Percentiles rank a stretch among this genome's conserved stretches.
These are phyloP conservation scores for Mamestra configurata DNA, from an alignment of 1,140 invertebrate genomes.

Conservation along the genomic window DNA sequence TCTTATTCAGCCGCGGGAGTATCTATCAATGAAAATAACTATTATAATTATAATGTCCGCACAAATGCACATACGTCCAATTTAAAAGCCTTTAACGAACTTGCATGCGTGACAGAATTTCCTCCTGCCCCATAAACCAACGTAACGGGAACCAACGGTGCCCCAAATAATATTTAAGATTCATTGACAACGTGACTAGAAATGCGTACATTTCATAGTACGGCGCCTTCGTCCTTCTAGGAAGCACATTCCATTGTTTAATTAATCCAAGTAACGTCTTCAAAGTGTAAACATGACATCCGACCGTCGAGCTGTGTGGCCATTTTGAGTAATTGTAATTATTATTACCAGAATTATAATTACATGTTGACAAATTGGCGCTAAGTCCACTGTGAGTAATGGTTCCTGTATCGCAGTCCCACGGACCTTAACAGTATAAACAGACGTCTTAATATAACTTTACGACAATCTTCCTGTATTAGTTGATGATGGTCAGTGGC, in stretches of 20 bases:
- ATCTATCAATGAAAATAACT: too few species aligned
- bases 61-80: neutral
- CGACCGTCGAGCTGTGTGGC: constrained; percentile 41
- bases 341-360: constrained; percentile 44
- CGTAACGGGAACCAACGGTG: constrained; percentile 4
- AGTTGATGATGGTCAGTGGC: neutral
- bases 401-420: constrained; percentile 12
- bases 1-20: too few species aligned
- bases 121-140: neutral
- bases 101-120: constrained; percentile 1
- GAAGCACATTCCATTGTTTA: constrained; percentile 46
- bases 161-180: constrained; percentile 21
- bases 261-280: constrained; percentile 43
- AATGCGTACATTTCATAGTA: constrained; percentile 39
- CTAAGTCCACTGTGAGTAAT: constrained; percentile 36
- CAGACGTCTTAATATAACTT: constrained; percentile 29
- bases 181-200: constrained; percentile 8
- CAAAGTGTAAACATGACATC: constrained; percentile 25
- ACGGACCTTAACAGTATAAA: constrained; percentile 27
- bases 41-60: too few species aligned
- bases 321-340: constrained; percentile 21
- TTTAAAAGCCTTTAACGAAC: neutral
- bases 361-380: constrained; percentile 48
- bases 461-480: constrained; percentile 25
- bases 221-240: constrained; percentile 32